Conservation (phyloP, 2,797 vertebrate genomes). For the Vultur gryphus region DNA sequence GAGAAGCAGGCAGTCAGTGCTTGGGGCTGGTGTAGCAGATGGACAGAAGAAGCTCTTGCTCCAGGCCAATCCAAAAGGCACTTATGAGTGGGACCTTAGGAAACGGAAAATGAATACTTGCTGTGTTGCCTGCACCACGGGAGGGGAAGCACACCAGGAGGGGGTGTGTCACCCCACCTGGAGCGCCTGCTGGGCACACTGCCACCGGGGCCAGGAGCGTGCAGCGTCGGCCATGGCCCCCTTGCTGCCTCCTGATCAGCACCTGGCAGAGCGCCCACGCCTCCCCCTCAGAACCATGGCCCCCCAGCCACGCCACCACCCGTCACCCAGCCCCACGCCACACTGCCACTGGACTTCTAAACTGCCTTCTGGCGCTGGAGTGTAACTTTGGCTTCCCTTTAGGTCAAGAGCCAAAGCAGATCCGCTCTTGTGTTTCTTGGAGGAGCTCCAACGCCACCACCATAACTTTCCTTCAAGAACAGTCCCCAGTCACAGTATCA, state of each 20-base stretch:
- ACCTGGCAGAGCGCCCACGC: accelerated
- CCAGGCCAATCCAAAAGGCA: background rate
- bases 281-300: accelerated
- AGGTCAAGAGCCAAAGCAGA: background rate
- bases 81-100: background rate
- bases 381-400: accelerated
- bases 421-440: background rate
- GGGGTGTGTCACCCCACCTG: background rate
- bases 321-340: accelerated
- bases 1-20: background rate
- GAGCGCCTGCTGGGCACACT: background rate
- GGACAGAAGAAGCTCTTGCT: background rate
- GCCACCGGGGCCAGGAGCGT: background rate
- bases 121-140: accelerated
- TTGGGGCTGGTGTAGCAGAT: background rate
- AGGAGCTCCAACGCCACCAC: background rate
- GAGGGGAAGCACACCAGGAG: background rate
- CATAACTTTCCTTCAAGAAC: background rate
- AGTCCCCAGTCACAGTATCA: background rate
- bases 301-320: accelerated
- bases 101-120: background rate
- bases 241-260: background rate
- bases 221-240: accelerated
- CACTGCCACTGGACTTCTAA: background rate
- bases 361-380: background rate